Conservation (phyloP, 2,888 invertebrate species). For the Drepanosiphum platanoidis region DNA sequence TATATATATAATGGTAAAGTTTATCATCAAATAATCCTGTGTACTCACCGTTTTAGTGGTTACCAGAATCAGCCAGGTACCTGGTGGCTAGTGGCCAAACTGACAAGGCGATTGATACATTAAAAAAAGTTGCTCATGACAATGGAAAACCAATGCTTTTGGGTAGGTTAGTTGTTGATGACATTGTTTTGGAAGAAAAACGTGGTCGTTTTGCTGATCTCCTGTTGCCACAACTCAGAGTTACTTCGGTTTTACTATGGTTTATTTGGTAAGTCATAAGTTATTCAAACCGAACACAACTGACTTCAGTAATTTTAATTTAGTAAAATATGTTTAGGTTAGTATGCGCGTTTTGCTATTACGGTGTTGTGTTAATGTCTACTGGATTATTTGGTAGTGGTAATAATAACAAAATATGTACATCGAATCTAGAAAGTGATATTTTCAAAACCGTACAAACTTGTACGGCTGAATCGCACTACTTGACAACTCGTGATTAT, state of each 20-base stretch:
- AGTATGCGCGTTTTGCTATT: conserved; percentile 94
- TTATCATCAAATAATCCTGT: background rate
- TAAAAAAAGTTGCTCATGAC: conserved; percentile 84
- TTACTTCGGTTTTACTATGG: conserved; percentile 89
- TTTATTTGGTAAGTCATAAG: conserved; percentile 81
- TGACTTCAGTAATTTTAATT: conserved; percentile 15
- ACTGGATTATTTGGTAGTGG: conserved; percentile 86
- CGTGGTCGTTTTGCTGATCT: conserved; percentile 78
- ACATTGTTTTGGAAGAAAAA: conserved; percentile 70
- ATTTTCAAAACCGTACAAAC: conserved; percentile 68
- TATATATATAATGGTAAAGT: conserved; percentile 12
- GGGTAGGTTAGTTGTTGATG: conserved; percentile 84
- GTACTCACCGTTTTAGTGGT: conserved; percentile 74
- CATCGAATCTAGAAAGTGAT: conserved; percentile 48
- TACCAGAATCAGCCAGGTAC: conserved; percentile 92
- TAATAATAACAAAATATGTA: conserved; percentile 62
- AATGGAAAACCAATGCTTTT: conserved; percentile 89
- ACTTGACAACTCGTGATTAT: conserved; percentile 86
- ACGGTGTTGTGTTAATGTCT: conserved; percentile 93
- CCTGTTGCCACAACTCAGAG: conserved; percentile 80
- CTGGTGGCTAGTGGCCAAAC: conserved; percentile 87
- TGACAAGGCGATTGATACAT: conserved; percentile 84
- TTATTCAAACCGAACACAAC: background rate
- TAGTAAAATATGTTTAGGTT: conserved; percentile 73
- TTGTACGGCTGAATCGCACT: conserved; percentile 76